Evolutionary conservation across 2,113 vertebrate genomes (phyloP).

Genomic region (Apteryx mantelli): DNA sequence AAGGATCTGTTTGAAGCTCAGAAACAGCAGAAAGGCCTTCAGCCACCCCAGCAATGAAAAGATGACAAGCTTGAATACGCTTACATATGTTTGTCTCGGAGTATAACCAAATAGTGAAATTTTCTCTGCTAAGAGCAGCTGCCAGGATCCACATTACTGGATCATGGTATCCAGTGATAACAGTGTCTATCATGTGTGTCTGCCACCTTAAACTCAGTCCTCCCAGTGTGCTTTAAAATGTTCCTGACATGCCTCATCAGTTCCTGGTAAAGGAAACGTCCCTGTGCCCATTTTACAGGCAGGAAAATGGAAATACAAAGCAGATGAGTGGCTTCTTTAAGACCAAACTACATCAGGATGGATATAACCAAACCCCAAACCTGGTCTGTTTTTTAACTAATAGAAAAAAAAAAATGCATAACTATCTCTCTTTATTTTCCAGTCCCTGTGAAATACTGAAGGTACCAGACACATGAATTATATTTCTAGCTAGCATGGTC

Average conservation of each 20-base stretch:
- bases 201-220: not conserved
- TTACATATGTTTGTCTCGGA: not conserved
- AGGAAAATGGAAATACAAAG: not conserved
- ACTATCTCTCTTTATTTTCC: not conserved
- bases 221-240: not conserved
- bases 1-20: not conserved
- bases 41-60: not conserved
- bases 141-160: not conserved
- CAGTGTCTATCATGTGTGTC: accelerated
- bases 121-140: not conserved
- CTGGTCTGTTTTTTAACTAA: not conserved
- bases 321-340: not conserved
- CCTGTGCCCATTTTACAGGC: not conserved
- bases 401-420: not conserved
- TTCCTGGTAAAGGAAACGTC: not conserved
- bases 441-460: not conserved
- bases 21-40: not conserved
- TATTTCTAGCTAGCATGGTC: not conserved
- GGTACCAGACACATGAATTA: not conserved
- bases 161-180: not conserved
- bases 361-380: not conserved
- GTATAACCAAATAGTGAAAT: not conserved
- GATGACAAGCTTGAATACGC: not conserved
- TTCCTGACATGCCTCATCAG: too few species aligned
- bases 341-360: not conserved